Evolutionary conservation across 2,888 invertebrate species (phyloP), one percentile per base, ranked within the genome.

Genomic region (Mesorhabditis sp.): DNA sequence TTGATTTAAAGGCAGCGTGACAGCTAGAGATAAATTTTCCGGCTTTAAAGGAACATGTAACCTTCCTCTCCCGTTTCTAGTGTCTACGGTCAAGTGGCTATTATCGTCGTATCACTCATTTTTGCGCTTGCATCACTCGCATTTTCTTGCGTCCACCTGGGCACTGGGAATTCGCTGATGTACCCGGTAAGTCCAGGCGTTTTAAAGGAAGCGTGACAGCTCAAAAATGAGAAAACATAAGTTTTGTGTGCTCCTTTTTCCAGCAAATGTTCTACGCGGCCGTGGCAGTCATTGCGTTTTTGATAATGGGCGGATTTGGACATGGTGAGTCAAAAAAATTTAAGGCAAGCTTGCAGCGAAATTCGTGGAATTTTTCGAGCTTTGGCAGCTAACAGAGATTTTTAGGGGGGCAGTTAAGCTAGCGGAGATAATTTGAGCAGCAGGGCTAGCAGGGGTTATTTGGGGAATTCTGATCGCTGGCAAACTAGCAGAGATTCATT

Each of bases 21-120:
- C 28, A 28, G 28, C 28, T 28, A 28, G 28, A 28, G 28, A 28
- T 1, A 2, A 28, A 28, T 28, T 4, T 62, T 70, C 65, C 45
- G 5, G 43, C n/a, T 61, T 62, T 28, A 45, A 41, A 69, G n/a
- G 45, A 4, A 4, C 45, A 3, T 28, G 2, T 28, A 65, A 44
- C n/a, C 58, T 2, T 50, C 58, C 10, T 2, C n/a, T 3, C 10
- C 10, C 7, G 5, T 42, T 79, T 80, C 69, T 72, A 84, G 84
- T 62, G 81, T 84, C 45, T 84, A 84, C 78, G 84, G 84, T 13
- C 84, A 84, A 76, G 80, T 84, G 41, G 83, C 84, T 43, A 71
- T 84, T 43, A 83, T 84, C 72, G 82, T 84, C 62, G 73, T 84
- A 67, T 74, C 81, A 5, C 73, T 85, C 10, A 71, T 85, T 3